Base-by-base conservation (phyloP, 2,888 invertebrate genomes). In the Andrena bicolor region DNA sequence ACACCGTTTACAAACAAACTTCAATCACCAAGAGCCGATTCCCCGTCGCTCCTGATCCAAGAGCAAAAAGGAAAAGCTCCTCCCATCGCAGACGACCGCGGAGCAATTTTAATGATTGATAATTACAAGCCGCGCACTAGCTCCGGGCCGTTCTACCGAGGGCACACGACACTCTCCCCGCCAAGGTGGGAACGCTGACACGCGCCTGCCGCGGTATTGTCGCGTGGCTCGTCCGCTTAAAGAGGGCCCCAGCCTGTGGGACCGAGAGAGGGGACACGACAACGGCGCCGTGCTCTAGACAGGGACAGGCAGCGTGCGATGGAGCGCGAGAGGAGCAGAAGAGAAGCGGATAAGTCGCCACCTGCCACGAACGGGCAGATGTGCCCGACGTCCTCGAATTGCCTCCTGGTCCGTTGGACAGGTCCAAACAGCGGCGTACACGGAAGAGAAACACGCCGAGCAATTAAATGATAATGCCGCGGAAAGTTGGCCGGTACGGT, bases 341-440 rank as follows among this genome's bases (percentile, higher is more conserved):
- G 86, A 88, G 85, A 86, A 87, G 86, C 84, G 89, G 87, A 89
- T 88, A 89, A 90, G 89, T 91, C 89, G 90, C 92, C 93, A 93
- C 93, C 93, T 93, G 93, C 93, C 91, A 87, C 88, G 86, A 87
- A 88, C 86, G 88, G 91, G 92, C 93, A 93, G 93, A 93, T 93
- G 93, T 91, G 90, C 88, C 78, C 86, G 84, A 87, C 89, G 87
- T 85, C 87, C 83, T 84, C 89, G 87, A 88, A 85, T 88, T 84
- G 89, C 88, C 90, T 90, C 82, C 88, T 86, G 90, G 85, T 90
- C 86, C 84, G 81, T 56, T 26, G 70, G 80, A 65, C 51, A 83
- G 85, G 78, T 78, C 85, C 78, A 76, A 82, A 70, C 76, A 61
- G 49, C 48, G 48, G 30, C 48, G 65, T 72, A 83, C 71, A 72